Base-by-base conservation (phyloP, 2,888 invertebrate genomes). In the Antheraea assamensis region DNA sequence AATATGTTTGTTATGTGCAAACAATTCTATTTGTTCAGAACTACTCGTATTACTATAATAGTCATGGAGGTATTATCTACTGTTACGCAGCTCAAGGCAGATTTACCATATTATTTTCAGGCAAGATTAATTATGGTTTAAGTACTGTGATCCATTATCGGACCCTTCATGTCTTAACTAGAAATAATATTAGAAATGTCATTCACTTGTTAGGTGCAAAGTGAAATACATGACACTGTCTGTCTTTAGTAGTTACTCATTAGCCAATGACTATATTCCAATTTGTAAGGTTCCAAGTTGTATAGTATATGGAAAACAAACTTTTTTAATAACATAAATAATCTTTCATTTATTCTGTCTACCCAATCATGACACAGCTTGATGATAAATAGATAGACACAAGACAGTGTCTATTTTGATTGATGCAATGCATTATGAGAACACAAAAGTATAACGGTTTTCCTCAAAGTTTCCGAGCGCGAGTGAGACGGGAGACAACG, bases 401-500 rank as follows among this genome's bases (percentile, higher is more conserved):
- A 35, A 21, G 35, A 35, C 21, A 35, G 68, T n/a, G 31, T 68
- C 68, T 68, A 68, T 68, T 68, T 31, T 35, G 68, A 68, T 68
- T 68, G 68, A 68, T 68, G 68, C 68, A 68, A 68, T n/a, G 68
- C 68, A 68, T 68, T 68, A 73, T 73, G 70, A 68, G 27, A 21
- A 55, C 70, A 73, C 70, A 73, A 73, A 70, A 73, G 72, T 72
- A 31, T 70, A 64, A 70, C 61, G 47, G 71, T 49, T 73, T 52
- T 70, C 58, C 70, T 64, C 17, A 73, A 71, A 71, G 52, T 73
- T 73, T 70, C n/a, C 42, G 30, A 70, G 49, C 52, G 68, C 42
- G 55, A 72, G 31, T 64, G 31, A 35, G 66, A 35, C 58, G 72
- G 71, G 71, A 19, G 47, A 47, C 19, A 13, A 47, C 61, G 61